phyloP scores from a whole-genome alignment of 2,888 invertebrate genomes.

The Brachylomia viminalis region DNA sequence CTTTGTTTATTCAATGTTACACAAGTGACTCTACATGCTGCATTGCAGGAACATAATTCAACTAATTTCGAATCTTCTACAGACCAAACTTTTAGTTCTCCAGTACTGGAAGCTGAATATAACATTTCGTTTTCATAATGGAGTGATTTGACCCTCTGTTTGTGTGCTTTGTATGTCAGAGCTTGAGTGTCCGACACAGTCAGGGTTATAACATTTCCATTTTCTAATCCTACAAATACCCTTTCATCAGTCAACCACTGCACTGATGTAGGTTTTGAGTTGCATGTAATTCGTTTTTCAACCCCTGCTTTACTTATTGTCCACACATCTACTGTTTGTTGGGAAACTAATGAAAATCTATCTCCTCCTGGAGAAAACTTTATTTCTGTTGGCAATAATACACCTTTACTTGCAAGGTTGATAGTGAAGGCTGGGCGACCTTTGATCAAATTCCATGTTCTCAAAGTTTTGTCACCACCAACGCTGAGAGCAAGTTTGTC shows the following conservation, averaged over 20 bases:
- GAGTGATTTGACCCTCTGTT: constrained; percentile 93
- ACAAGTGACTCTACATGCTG: constrained; percentile 94
- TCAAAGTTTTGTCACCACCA: constrained; percentile 95
- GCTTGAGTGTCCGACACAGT: constrained; percentile 89
- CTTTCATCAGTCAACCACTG: constrained; percentile 92
- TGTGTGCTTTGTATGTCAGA: constrained; percentile 89
- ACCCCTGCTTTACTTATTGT: constrained; percentile 94
- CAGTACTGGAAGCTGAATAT: constrained; percentile 94
- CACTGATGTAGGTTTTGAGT: constrained; percentile 93
- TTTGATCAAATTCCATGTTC: constrained; percentile 98
- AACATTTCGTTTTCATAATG: constrained; percentile 90
- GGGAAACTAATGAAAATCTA: constrained; percentile 94
- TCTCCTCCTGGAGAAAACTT: constrained; percentile 95
- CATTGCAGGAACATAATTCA: constrained; percentile 91
- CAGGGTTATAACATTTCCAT: constrained; percentile 92
- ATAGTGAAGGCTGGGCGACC: constrained; percentile 97
- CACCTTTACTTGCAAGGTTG: constrained; percentile 94
- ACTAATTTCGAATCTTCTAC: constrained; percentile 80
- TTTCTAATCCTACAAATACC: constrained; percentile 93
- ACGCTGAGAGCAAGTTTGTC: constrained; percentile 97
- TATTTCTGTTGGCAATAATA: constrained; percentile 87
- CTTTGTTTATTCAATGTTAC: constrained; percentile 90
- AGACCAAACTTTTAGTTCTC: constrained; percentile 94
- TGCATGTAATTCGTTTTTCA: constrained; percentile 92
- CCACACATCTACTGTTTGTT: constrained; percentile 94